phyloP scores from a whole-genome alignment of 35 echinoderm and acorn worm genomes.

The Hemicentrotus pulcherrimus region DNA sequence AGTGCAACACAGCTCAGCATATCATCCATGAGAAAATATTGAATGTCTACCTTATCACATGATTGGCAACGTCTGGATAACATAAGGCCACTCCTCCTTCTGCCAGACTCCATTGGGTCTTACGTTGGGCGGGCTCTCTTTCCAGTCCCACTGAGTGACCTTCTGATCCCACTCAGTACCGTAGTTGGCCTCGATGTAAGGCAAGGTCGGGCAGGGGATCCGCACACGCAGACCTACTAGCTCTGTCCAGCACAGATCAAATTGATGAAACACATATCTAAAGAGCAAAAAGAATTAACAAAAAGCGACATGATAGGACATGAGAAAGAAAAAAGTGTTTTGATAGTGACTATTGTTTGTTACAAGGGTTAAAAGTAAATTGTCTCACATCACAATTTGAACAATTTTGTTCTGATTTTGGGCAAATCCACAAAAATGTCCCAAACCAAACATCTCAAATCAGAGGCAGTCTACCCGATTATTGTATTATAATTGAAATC shows the following conservation, averaged over 20 bases:
- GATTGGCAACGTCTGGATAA: slow-evolving; percentile 81
- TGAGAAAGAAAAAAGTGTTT: no score
- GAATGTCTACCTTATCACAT: slow-evolving; percentile 18
- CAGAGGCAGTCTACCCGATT: no score
- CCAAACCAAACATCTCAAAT: no score
- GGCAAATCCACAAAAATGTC: no score
- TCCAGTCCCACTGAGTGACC: slow-evolving; percentile 90
- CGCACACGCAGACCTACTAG: slow-evolving; percentile 74
- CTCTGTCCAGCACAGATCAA: slow-evolving; percentile 93
- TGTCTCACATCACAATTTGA: no score
- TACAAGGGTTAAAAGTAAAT: no score
- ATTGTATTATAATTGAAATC: no score
- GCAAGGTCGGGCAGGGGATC: slow-evolving; percentile 82
- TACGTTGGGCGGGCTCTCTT: slow-evolving; percentile 91
- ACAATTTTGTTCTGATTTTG: no score
- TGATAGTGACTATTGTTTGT: no score
- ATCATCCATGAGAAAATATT: neutral
- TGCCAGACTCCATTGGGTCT: slow-evolving; percentile 85
- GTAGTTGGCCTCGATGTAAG: slow-evolving; percentile 97
- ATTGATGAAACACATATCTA: slow-evolving; percentile 84
- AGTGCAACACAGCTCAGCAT: neutral
- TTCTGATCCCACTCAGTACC: slow-evolving; percentile 89
- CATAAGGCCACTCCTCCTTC: slow-evolving; percentile 78
- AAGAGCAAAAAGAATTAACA: no score
- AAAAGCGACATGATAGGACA: no score